Evolutionary conservation across 2,797 vertebrate species (phyloP).

Genomic region (Nyctalus aviator): DNA sequence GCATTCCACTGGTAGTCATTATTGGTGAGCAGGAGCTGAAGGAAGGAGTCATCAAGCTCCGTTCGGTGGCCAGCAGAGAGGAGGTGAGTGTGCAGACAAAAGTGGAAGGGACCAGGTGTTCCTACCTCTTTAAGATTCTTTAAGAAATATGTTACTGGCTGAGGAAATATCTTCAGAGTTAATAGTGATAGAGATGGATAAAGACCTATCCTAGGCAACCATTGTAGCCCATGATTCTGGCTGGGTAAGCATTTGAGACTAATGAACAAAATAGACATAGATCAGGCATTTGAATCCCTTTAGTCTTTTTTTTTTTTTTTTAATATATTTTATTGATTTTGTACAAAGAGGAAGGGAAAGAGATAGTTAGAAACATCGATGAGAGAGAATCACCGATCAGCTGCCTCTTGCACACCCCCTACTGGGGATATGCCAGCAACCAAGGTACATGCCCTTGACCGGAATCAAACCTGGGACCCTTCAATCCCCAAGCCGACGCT

Average conservation of each 20-base stretch:
- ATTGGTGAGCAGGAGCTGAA: conserved; percentile 95
- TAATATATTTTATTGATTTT: too few relatives aligned
- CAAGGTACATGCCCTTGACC: too few relatives aligned
- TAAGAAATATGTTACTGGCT: conserved; percentile 42
- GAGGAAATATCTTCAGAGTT: conserved; percentile 28
- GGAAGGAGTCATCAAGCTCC: conserved; percentile 93
- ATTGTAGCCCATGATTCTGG: conserved; percentile 1
- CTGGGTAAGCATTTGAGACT: conserved; percentile 40
- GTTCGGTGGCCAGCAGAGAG: conserved; percentile 91
- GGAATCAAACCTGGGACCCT: too few relatives aligned
- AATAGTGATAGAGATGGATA: conserved; percentile 18
- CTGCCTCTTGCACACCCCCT: too few relatives aligned
- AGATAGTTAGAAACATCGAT: too few relatives aligned
- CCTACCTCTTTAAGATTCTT: not conserved
- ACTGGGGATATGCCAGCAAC: too few relatives aligned
- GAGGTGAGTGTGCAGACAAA: conserved; percentile 89
- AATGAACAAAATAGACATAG: conserved; percentile 2
- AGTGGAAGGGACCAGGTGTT: conserved; percentile 35
- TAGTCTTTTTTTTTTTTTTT: too few relatives aligned
- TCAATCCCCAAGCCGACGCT: too few relatives aligned
- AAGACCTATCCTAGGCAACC: not conserved
- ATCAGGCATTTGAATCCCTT: not conserved
- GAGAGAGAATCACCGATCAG: too few relatives aligned
- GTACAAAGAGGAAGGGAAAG: too few relatives aligned
- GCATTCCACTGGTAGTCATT: conserved; percentile 95